These are phyloP conservation scores for Drosophila nikananu DNA, from an alignment of 1,140 invertebrate genomes.

Conservation along the genomic window DNA sequence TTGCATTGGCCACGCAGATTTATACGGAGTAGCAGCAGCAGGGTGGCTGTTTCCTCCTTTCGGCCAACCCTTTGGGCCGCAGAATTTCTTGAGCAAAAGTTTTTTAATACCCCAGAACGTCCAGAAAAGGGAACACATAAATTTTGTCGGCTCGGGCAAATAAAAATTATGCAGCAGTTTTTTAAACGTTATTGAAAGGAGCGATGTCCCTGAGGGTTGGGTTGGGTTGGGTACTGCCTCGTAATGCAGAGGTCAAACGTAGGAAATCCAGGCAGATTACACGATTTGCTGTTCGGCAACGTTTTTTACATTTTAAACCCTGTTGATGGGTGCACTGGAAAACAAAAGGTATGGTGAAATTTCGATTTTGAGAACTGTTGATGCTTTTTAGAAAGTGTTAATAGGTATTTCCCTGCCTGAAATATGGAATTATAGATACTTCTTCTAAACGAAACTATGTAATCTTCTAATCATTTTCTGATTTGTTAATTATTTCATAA, in stretches of 20 bases:
- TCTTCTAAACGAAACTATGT: not conserved
- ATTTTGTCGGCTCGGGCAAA: constrained; percentile 67
- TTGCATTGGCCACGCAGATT: constrained; percentile 81
- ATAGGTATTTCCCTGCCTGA: too few species aligned
- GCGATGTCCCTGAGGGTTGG: constrained; percentile 28
- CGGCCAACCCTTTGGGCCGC: constrained; percentile 60
- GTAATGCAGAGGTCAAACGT: constrained; percentile 16
- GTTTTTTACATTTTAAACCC: constrained; percentile 26
- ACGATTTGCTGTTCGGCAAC: constrained; percentile 28
- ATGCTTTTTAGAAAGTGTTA: not conserved
- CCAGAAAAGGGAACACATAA: constrained; percentile 57
- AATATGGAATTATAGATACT: not conserved
- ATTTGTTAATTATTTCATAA: not conserved
- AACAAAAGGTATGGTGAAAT: not conserved
- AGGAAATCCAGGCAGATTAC: constrained; percentile 32
- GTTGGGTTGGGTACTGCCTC: not conserved
- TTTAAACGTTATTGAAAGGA: constrained; percentile 33
- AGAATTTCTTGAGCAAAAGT: constrained; percentile 71
- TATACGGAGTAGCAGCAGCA: constrained; percentile 55
- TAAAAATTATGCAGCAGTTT: constrained; percentile 81
- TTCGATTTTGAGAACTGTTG: too few species aligned
- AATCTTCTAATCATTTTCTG: too few species aligned
- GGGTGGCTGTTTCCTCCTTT: constrained; percentile 8
- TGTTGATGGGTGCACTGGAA: constrained; percentile 16
- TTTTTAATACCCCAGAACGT: constrained; percentile 72